These are phyloP conservation scores for Drosophila sucinea DNA, from an alignment of 1,140 invertebrate species.

Conservation along the genomic window DNA sequence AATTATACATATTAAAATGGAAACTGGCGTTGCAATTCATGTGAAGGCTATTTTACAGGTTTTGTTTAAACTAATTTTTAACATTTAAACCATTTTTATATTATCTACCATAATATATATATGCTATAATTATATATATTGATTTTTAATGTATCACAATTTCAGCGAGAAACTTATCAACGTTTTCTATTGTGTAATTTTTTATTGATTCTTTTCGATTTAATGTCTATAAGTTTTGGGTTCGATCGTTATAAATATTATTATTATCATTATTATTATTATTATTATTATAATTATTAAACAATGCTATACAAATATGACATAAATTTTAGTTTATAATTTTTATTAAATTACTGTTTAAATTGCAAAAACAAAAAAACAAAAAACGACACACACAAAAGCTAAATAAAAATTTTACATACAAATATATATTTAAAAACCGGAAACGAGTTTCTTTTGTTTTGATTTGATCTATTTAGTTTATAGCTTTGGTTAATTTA, in stretches of 20 bases:
- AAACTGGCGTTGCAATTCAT: slow-evolving; percentile 61
- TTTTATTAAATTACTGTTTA: slow-evolving; percentile 80
- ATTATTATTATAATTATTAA: slow-evolving; percentile 28
- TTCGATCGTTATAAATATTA: slow-evolving; percentile 76
- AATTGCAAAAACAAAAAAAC: slow-evolving; percentile 65
- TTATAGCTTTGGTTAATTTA: slow-evolving; percentile 18
- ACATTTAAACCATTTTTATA: slow-evolving; percentile 54
- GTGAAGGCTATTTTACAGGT: slow-evolving; percentile 82
- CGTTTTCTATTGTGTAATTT: slow-evolving; percentile 69
- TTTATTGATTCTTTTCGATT: slow-evolving; percentile 73
- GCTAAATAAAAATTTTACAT: slow-evolving; percentile 29
- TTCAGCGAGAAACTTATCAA: slow-evolving; percentile 41
- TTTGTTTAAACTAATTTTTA: slow-evolving; percentile 79
- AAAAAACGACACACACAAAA: slow-evolving; percentile 65
- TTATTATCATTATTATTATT: slow-evolving; percentile 22
- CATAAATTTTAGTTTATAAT: slow-evolving; percentile 66
- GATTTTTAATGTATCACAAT: slow-evolving; percentile 35
- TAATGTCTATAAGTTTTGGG: slow-evolving; percentile 61
- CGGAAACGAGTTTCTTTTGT: slow-evolving; percentile 21
- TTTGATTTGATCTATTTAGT: background rate
- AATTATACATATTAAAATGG: slow-evolving; percentile 13
- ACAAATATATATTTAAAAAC: slow-evolving; percentile 53
- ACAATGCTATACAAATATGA: slow-evolving; percentile 71
- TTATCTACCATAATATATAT: slow-evolving; percentile 39
- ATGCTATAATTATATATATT: slow-evolving; percentile 17